Conservation (phyloP, 2,888 invertebrate genomes). For the Acanthosepion esculentum region DNA sequence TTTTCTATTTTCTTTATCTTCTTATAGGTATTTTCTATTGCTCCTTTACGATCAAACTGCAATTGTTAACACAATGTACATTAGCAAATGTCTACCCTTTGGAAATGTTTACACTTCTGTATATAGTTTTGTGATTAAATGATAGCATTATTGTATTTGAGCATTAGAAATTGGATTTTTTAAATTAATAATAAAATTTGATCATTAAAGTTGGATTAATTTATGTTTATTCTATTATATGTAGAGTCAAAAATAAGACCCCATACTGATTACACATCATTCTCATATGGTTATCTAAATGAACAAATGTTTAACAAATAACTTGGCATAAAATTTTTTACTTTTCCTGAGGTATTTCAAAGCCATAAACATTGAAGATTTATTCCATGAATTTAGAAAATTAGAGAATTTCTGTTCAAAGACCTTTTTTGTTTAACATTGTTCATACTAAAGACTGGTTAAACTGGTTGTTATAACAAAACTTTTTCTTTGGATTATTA, state of each 20-base stretch:
- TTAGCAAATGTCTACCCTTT: background rate
- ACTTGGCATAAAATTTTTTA: background rate
- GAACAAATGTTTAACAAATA: background rate
- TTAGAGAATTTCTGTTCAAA: background rate
- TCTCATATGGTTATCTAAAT: background rate
- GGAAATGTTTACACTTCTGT: background rate
- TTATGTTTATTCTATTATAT: background rate
- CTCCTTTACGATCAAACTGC: background rate
- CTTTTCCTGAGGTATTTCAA: background rate
- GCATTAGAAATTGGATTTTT: background rate
- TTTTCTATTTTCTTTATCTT: slow-evolving; percentile 8
- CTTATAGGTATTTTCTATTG: background rate
- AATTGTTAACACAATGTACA: background rate
- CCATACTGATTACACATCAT: background rate
- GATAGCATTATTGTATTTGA: background rate
- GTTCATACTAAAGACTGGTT: background rate
- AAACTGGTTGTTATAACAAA: no score
- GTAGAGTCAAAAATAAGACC: background rate
- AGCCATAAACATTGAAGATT: background rate
- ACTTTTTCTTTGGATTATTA: background rate
- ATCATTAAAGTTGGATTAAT: background rate
- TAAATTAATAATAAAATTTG: background rate
- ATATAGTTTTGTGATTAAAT: background rate
- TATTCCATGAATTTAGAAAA: background rate
- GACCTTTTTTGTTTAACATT: background rate